Base-by-base conservation (phyloP, 2,113 vertebrate species). In the Cephalopholis sonnerati region DNA sequence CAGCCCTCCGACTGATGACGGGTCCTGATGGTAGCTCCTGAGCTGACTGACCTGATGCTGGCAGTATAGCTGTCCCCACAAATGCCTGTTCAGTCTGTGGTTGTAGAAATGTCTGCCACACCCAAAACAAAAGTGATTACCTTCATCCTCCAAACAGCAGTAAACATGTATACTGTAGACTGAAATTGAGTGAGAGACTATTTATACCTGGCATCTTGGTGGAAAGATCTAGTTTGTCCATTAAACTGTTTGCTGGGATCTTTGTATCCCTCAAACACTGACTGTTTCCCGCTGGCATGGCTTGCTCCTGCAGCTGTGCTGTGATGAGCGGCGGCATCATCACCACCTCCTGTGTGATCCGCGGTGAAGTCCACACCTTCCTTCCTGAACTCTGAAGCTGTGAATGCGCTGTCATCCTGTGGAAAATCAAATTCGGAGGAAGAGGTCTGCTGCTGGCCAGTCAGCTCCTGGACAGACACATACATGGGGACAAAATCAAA, bases 1-100 rank as follows among this genome's bases (percentile, higher is more conserved):
- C 71, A 99, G 95, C 41, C 98, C 98, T 39, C 97, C 90, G 27
- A 99, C 93, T 0, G 97, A 95, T 8, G 97, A 94, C 84, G 97
- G 97, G 91, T 99, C 98, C 93, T 99, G 98, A 76, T 99, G 98
- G 93, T 98, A 97, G 83, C 69, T 91, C 62, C 91, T 89, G 53
- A 75, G 29, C 83, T 93, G 96, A 55, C 93, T 87, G 63, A 81
- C 89, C 29, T 70, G 18, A 74, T 91, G 89, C 73, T 85, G 76
- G 48, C 64, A 32, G 57, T 82, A 79, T 2, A 79, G 57, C 73
- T 87, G 84, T 27, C 68, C 53, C 83, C 83, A 85, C 54, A 86
- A n/a, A 4, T 85, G 90, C 57, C 83, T 83, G 50, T 68, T 88
- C 58, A 87, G 71, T 44, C 83, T 93, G 77, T 82, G 87, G 41